Evolutionary conservation across 2,113 vertebrate species (phyloP).

Genomic region (Cyprinodon tularosa): DNA sequence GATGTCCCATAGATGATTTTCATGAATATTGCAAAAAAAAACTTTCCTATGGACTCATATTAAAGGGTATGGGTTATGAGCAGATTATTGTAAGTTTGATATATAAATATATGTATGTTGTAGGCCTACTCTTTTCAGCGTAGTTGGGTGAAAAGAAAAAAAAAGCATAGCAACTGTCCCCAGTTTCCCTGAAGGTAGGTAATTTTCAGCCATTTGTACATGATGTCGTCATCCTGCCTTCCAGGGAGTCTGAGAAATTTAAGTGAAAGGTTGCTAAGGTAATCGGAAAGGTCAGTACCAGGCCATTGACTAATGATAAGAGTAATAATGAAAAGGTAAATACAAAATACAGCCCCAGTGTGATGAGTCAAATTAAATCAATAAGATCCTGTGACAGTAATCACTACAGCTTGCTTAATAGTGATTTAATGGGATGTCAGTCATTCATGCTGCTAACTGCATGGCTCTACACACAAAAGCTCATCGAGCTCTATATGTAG

Average conservation of each 20-base stretch:
- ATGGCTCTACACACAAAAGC: background rate
- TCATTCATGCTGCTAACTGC: conserved; percentile 50
- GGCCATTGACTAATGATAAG: conserved; percentile 22
- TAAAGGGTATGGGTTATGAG: no score
- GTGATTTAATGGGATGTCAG: conserved; percentile 65
- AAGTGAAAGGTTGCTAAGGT: conserved; percentile 6
- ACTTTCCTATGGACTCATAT: no score
- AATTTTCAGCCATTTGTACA: conserved; percentile 8
- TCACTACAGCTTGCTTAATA: conserved; percentile 69
- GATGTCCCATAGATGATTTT: no score
- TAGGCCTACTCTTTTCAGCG: no score
- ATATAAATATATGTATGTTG: no score
- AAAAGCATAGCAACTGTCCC: no score
- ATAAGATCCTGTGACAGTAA: conserved; percentile 59
- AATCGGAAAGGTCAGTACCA: conserved; percentile 52
- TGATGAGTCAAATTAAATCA: conserved; percentile 69
- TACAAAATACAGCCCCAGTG: conserved; percentile 51
- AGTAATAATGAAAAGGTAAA: conserved; percentile 57
- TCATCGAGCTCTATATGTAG: conserved; percentile 13
- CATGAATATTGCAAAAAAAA: no score
- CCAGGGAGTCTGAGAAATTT: background rate
- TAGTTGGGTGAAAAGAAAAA: no score
- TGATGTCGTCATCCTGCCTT: background rate
- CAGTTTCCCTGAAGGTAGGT: background rate
- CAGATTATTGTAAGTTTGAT: no score